Base-by-base conservation (phyloP, 1,140 invertebrate genomes). In the Pemphigus obesinymphae region DNA sequence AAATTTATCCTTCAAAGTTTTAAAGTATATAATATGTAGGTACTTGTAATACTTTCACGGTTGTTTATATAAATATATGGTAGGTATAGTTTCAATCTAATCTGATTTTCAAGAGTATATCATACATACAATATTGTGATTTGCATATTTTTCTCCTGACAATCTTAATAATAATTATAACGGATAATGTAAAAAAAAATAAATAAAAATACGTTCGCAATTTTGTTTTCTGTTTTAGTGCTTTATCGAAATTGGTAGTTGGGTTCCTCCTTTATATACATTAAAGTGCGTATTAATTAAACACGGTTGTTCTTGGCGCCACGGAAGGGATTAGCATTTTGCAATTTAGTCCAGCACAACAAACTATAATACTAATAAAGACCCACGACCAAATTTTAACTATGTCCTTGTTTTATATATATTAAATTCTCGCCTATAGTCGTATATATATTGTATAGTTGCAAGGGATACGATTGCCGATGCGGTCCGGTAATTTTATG, bases 401-500 rank as follows among this genome's bases (percentile, higher is more conserved):
- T 15, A 17, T 29, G 15, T 40, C 2, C 37, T 13, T 20, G 37
- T 70, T 70, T 70, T 43, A 70, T 70, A 40, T n/a, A 70, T 45
- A 70, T 70, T 70, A 70, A 70, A 45, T 70, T 43, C 23, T 26
- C 68, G 68, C n/a, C 68, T 17, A 70, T n/a, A n/a, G 40, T 26
- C 40, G 6, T n/a, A 45, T 45, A 11, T 7, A 1, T 11, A 45
- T 70, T 45, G 68, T 15, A 7, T 40, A 10, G 40, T 37, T 66
- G n/a, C 20, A n/a, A n/a, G 68, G 37, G 6, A 70, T 23, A 40
- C 23, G 68, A 45, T 70, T 43, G 3, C 23, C 40, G 13, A 70
- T 1, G 40, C 23, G 68, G 37, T 70, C 68, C 23, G 40, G n/a
- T 70, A 70, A 34, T 70, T 45, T 70, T 70, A 70, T 70, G 68